These are phyloP conservation scores for Odontothrips loti DNA, from an alignment of 2,888 invertebrate genomes.

Conservation along the genomic window DNA sequence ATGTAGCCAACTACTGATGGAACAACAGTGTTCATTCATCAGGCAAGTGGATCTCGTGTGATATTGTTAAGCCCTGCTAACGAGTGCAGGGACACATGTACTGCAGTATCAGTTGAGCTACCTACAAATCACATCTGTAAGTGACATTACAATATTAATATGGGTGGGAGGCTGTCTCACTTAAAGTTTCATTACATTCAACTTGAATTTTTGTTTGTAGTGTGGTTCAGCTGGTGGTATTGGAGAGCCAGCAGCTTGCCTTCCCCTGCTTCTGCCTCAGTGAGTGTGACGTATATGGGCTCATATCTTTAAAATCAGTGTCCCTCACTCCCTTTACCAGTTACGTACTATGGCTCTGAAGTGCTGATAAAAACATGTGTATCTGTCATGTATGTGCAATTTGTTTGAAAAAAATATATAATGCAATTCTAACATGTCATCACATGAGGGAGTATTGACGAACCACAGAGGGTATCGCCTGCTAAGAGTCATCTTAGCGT, in stretches of 20 bases:
- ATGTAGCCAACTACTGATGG: conserved; percentile 72
- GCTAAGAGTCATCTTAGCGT: no score
- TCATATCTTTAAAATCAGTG: conserved; percentile 66
- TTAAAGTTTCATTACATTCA: conserved; percentile 26
- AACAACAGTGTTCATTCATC: conserved; percentile 70
- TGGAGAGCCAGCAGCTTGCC: conserved; percentile 68
- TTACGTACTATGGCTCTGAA: no score
- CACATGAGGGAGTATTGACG: no score
- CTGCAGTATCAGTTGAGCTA: conserved; percentile 64
- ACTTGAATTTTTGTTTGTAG: conserved; percentile 52
- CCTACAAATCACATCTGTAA: conserved; percentile 70
- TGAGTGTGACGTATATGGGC: conserved; percentile 61
- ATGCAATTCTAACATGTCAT: no score
- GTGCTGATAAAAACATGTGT: no score
- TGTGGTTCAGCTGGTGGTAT: conserved; percentile 82
- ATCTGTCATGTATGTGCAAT: no score
- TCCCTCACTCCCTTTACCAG: no score
- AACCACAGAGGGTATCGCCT: no score
- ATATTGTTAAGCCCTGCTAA: conserved; percentile 70
- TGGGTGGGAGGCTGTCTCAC: conserved; percentile 10
- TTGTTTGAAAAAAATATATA: no score
- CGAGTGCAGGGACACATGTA: conserved; percentile 69
- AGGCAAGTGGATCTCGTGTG: conserved; percentile 66
- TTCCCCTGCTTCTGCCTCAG: conserved; percentile 54
- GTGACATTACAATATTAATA: no score